These are phyloP conservation scores for Dugesia japonica DNA, from an alignment of 2,888 invertebrate species.

Conservation along the genomic window DNA sequence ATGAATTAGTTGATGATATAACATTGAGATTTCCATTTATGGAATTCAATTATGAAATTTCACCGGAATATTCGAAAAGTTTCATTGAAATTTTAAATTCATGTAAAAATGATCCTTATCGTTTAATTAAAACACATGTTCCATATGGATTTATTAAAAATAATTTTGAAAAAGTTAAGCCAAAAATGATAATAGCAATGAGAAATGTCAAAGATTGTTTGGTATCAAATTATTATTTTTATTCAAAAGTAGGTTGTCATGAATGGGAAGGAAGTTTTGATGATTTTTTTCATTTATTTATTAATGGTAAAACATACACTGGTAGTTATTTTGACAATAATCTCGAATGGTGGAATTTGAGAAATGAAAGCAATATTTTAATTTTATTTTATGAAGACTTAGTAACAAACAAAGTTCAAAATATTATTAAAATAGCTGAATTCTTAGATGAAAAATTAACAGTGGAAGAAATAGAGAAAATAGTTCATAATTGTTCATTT, in stretches of 20 bases:
- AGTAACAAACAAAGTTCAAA: background rate
- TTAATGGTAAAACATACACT: background rate
- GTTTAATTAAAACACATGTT: slow-evolving; percentile 21
- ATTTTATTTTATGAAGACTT: slow-evolving; percentile 23
- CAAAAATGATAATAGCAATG: slow-evolving; percentile 24
- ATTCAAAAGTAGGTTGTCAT: background rate
- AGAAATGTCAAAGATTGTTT: slow-evolving; percentile 27
- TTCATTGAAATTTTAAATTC: background rate
- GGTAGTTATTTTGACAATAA: slow-evolving; percentile 22
- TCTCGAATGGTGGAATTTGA: slow-evolving; percentile 12
- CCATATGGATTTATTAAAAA: slow-evolving; percentile 11
- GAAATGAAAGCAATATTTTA: background rate
- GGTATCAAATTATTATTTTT: slow-evolving; percentile 11
- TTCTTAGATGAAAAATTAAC: background rate
- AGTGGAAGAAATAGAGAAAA: background rate
- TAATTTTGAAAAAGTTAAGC: slow-evolving; percentile 20
- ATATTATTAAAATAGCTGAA: background rate
- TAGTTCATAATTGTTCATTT: slow-evolving; percentile 23
- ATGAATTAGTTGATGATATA: background rate
- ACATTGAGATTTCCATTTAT: slow-evolving; percentile 4
- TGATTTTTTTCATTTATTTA: slow-evolving; percentile 20
- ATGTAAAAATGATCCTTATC: background rate
- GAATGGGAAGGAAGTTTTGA: background rate
- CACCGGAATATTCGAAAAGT: background rate
- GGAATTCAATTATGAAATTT: background rate